Conservation (phyloP, 1,140 invertebrate species). For the Phthorimaea operculella region DNA sequence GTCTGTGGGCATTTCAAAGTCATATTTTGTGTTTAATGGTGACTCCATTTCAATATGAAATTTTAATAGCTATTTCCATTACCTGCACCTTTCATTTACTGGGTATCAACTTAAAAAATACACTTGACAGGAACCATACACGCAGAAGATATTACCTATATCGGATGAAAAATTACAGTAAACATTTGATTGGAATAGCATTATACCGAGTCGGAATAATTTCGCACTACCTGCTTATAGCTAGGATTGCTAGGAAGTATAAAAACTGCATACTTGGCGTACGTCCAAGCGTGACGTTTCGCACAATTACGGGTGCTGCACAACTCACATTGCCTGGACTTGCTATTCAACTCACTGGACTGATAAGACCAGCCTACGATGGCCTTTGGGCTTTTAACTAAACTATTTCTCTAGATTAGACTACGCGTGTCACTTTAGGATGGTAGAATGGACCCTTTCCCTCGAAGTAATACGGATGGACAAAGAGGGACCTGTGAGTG, state of each 20-base stretch:
- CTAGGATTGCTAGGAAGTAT: not conserved
- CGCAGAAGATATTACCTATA: too few relatives aligned
- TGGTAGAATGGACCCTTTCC: slow-evolving; percentile 5
- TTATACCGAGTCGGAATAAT: too few relatives aligned
- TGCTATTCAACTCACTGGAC: slow-evolving; percentile 18
- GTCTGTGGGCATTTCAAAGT: too few relatives aligned
- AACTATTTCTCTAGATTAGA: slow-evolving; percentile 7
- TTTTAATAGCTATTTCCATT: too few relatives aligned
- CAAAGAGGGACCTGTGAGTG: not conserved
- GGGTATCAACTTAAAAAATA: too few relatives aligned
- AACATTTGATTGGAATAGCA: too few relatives aligned
- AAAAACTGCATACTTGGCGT: slow-evolving; percentile 6
- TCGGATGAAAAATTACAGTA: too few relatives aligned
- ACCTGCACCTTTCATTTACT: too few relatives aligned
- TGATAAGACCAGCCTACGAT: slow-evolving; percentile 14
- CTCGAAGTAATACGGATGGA: not conserved
- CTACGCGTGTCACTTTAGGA: not conserved
- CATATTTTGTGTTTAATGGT: too few relatives aligned
- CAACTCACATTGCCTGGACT: slow-evolving; percentile 15
- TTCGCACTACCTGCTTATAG: too few relatives aligned
- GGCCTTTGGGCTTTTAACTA: slow-evolving; percentile 2
- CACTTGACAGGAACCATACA: too few relatives aligned
- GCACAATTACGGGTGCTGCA: slow-evolving; percentile 15
- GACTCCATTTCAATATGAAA: too few relatives aligned
- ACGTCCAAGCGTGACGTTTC: slow-evolving; percentile 17